Base-by-base conservation (phyloP, 2,888 invertebrate genomes). In the Caenorhabditis angaria region DNA sequence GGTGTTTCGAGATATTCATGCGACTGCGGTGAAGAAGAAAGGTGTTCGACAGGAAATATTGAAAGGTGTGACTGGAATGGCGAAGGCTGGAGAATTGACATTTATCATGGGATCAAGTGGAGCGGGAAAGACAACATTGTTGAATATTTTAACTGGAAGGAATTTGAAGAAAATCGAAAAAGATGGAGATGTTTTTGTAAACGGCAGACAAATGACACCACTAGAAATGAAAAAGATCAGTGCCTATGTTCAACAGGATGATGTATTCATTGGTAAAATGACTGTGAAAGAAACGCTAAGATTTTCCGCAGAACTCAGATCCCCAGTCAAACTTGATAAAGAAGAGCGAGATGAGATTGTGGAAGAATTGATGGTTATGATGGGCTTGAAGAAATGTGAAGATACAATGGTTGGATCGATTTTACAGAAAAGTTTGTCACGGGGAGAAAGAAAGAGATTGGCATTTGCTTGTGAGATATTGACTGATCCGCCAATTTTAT, bases 381-480 rank as follows among this genome's bases (percentile, higher is more conserved):
- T 78, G 76, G 65, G 73, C 25, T 29, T 78, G 55, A 65, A 65
- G 4, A 67, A 66, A 53, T 70, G 70, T 41, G 57, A 70, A 51
- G 65, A 73, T 41, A 78, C 78, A 1, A 65, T 65, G 60, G 75
- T 78, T 27, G 76, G 76, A 20, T 65, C 71, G 56, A 60, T 69
- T 29, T 65, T 65, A 35, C 66, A 78, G 28, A 94, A 94, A 89
- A 95, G 96, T 0, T 92, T 97, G 65, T 96, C 96, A 0, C 96
- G 97, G 0, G 97, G 97, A 0, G 97, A 97, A 89, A 93, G 93
- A 91, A 96, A 96, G 88, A 90, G 97, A 64, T 90, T 97, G 20
- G 93, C 95, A 0, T 96, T 97, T 88, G 97, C 96, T 25, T 93
- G 94, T 0, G 95, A 95, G 90, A 63, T 78, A n/a, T 67, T 81